phyloP scores from a whole-genome alignment of 2,113 vertebrate genomes.

The Archocentrus centrarchus region DNA sequence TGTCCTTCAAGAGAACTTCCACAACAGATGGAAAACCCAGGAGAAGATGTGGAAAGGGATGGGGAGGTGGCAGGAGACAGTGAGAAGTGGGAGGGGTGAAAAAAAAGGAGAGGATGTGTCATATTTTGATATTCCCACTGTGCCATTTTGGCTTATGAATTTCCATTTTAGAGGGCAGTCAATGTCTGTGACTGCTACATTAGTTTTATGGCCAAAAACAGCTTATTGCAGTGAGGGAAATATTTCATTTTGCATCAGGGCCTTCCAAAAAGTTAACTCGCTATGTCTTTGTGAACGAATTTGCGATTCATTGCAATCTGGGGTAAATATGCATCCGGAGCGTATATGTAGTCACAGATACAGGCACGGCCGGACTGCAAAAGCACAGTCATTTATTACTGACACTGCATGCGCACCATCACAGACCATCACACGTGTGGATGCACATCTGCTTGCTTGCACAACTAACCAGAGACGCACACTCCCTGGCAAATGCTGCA shows the following conservation, averaged over 20 bases:
- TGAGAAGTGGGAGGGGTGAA: background rate
- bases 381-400: background rate
- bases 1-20: constrained; percentile 50
- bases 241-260: constrained; percentile 15
- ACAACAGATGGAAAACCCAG: constrained; percentile 53
- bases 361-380: background rate
- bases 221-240: constrained; percentile 34
- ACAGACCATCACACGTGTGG: background rate
- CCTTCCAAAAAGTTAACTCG: constrained; percentile 30
- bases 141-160: constrained; percentile 62
- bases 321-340: background rate
- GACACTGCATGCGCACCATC: background rate
- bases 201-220: constrained; percentile 62
- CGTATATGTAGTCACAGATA: accelerated
- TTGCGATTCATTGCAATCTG: background rate
- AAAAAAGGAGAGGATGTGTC: constrained; percentile 42
- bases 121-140: constrained; percentile 65
- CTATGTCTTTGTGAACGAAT: constrained; percentile 24
- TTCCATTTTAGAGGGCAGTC: constrained; percentile 71
- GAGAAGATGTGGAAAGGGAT: constrained; percentile 11
- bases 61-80: background rate
- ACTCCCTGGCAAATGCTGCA: background rate
- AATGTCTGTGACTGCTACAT: constrained; percentile 60
- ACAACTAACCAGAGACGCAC: constrained; percentile 5
- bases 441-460: background rate